Evolutionary conservation across 2,797 vertebrate genomes (phyloP), one percentile per base, ranked within the genome.

Genomic region (Sebastes cheni): DNA sequence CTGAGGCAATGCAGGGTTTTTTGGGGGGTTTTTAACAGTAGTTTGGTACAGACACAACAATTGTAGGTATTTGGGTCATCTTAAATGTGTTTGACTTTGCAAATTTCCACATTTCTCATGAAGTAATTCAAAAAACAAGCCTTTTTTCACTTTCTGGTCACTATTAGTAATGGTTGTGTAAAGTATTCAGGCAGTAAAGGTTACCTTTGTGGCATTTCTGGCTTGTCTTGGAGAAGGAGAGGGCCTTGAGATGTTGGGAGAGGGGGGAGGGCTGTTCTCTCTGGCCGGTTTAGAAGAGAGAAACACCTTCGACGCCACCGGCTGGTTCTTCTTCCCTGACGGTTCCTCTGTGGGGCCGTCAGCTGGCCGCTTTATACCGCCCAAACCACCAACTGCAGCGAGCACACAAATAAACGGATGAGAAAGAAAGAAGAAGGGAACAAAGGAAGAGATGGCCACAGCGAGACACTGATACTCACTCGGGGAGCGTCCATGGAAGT

Each of bases 401-500:
- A 39, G 81, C 18, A 32, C 20, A 36, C 2, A 54, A 1, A 77
- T 4, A 22, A 72, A 61, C 13, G 54, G 6, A 72, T 72, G 36
- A 74, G 11, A 34, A 1, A 56, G 29, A 4, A 25, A 18, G 20
- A 64, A 3, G 5, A 1, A 7, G 5, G 1, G 4, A 8, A 34
- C n/a, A 55, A 34, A 36, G 30, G 16, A 1, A 50, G 6, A 3
- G 2, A 11, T 3, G 1, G 10, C 64, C 11, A 14, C 50, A 34
- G 9, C 2, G 1, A 72, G 8, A 69, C 25, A 20, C 3, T 1
- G 36, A 67, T 73, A 96, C 98, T 98, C 95, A 99, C 98, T 99
- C 1, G 99, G 98, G 72, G 97, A 97, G 8, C 97, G 97, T 30
- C 98, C 97, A 0, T 99, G 97, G 93, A 99, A 99, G 91, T 97